Evolutionary conservation across 2,113 vertebrate species (phyloP), one percentile per base, ranked within the genome.

Genomic region (Cygnus atratus): DNA sequence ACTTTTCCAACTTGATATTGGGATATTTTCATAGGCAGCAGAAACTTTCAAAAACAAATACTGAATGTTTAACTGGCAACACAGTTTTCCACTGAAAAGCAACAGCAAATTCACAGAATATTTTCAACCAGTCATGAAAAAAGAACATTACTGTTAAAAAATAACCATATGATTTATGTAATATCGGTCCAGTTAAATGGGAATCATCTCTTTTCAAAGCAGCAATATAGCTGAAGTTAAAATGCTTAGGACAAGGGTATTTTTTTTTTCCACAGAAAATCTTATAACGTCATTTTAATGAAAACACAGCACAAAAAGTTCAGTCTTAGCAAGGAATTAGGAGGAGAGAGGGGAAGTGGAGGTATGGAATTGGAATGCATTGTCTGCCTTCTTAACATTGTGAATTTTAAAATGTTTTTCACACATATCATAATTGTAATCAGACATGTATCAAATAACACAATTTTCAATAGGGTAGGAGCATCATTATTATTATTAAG

Each of bases 21-120:
- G n/a, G n/a, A 50, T 75, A 19, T 84, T 95, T 94, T 84, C 41
- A 21, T 1, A 41, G 22, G n/a, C 62, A 87, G 26, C 15, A 68
- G 62, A 83, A 55, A 37, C 68, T 68, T 75, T 55, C 7, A 71
- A 21, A 46, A 85, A 29, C 48, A 90, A 61, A 59, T 52, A 33
- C 13, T 2, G 6, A 78, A 77, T 52, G 0, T 62, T 31, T 31
- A 62, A 62, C 24, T 33, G 29, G 39, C 65, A 31, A 54, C 18
- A 11, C 11, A 65, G 13, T 46, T 76, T 88, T 82, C 48, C 25
- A 26, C 28, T 16, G 67, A 79, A 41, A 90, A 92, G 66, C 21
- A 0, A 0, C 0, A 1, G 52, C 78, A 83, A 84, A 88, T 35
- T 37, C 0, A 1, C 11, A 50, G 16, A 54, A 61, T 29, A 35